Conservation (phyloP, 2,888 invertebrate genomes). For the Scotopteryx bipunctaria region DNA sequence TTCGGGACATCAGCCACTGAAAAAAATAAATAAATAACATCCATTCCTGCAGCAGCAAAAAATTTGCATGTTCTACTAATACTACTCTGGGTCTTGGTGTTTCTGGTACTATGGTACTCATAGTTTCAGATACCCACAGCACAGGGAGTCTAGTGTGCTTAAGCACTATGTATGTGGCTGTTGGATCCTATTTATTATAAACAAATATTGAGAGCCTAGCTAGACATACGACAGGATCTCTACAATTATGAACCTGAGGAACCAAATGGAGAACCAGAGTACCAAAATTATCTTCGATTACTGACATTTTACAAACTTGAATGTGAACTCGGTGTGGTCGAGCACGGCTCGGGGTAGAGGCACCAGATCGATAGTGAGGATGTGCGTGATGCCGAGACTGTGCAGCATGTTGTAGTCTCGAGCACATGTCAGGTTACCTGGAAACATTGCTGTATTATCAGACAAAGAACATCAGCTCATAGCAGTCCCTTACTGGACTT, state of each 20-base stretch:
- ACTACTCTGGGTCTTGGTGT: too few species aligned
- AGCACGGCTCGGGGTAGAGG: conserved; percentile 90
- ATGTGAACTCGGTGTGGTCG: conserved; percentile 85
- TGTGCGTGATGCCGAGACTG: conserved; percentile 87
- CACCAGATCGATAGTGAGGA: conserved; percentile 92
- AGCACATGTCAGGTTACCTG: conserved; percentile 92
- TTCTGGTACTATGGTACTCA: too few species aligned
- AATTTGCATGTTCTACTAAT: too few species aligned
- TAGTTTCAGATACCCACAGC: too few species aligned
- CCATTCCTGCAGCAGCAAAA: neutral
- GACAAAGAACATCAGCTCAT: too few species aligned
- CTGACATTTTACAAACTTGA: conserved; percentile 90
- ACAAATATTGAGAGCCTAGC: too few species aligned
- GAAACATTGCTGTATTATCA: conserved; percentile 25
- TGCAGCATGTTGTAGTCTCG: conserved; percentile 87
- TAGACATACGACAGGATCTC: too few species aligned
- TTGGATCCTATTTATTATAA: too few species aligned
- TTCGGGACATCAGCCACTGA: conserved; percentile 92
- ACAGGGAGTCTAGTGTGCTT: too few species aligned
- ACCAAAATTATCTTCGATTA: conserved; percentile 21
- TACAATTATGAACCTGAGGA: too few species aligned
- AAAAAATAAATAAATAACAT: conserved; percentile 35
- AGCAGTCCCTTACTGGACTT: too few species aligned
- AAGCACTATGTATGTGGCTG: too few species aligned
- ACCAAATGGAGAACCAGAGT: neutral